Evolutionary conservation across 2,888 invertebrate species (phyloP), one percentile per base, ranked within the genome.

Genomic region (Camptogramma bilineatum): DNA sequence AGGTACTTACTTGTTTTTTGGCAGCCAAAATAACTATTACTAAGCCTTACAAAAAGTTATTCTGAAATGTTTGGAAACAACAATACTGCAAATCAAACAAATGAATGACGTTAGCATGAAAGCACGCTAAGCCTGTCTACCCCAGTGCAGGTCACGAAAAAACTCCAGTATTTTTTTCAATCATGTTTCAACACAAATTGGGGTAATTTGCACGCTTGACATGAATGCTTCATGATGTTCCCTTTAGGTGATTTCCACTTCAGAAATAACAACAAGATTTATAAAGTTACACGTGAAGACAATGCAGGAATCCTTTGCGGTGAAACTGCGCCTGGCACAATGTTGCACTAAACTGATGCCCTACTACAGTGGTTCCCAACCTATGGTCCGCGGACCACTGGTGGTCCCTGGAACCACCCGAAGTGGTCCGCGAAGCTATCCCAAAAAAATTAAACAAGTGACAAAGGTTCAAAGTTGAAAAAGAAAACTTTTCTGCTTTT

Each of bases 301-400:
- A 67, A 56, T 66, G 69, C 69, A 74, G 53, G 56, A 64, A 55
- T 52, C 61, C 47, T 52, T 28, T 53, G 52, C 47, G 58, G 55
- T 46, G 56, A 31, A 19, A 62, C 51, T 55, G 71, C 61, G 65
- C 71, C 74, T 70, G 72, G 71, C 66, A 74, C 74, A 16, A 65
- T 62, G 56, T 71, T 67, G 70, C 69, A 73, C 74, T 62, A 39
- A 51, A 55, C 34, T 44, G 42, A 47, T 57, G 54, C 42, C n/a
- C n/a, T n/a, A n/a, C n/a, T n/a, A n/a, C n/a, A n/a, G n/a, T n/a
- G n/a, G n/a, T n/a, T n/a, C n/a, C n/a, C n/a, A n/a, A n/a, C n/a
- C n/a, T n/a, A n/a, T n/a, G n/a, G n/a, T n/a, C n/a, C n/a, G n/a
- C n/a, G n/a, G n/a, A n/a, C n/a, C n/a, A n/a, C n/a, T n/a, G n/a